Base-by-base conservation (phyloP, 2,113 vertebrate genomes). In the Percopsis transmontana region DNA sequence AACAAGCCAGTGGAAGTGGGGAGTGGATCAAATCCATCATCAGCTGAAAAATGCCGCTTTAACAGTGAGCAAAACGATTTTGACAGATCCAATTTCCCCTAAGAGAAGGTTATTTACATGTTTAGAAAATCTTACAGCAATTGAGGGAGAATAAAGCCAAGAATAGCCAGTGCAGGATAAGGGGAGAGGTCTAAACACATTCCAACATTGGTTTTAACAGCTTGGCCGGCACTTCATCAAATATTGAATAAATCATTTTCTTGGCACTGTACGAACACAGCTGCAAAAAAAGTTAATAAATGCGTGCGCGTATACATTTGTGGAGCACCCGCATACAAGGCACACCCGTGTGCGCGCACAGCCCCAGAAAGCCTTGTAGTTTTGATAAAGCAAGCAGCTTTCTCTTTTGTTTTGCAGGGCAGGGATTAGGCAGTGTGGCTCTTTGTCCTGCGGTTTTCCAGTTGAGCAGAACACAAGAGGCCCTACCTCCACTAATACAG, bases 401-500 rank as follows among this genome's bases (percentile, higher is more conserved):
- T 87, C 82, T 74, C 87, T 90, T 88, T 91, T 90, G 87, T 89
- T 89, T 88, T 80, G 85, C 76, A 76, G 85, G 87, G 87, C 81
- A 84, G 84, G 89, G 88, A 91, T 89, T 91, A 90, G 86, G 82
- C 83, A 85, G 84, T 67, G 77, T 81, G 23, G 76, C 80, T 82
- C 89, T 91, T 91, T 91, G 88, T 90, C 85, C 84, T 81, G 80
- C 61, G 52, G 9, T 85, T 91, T 91, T 91, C 89, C 89, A 90
- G 89, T 89, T 85, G 89, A 90, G 86, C 87, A 90, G 87, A 88
- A 88, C 87, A 91, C 82, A 88, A 89, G 87, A 89, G 88, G 81
- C 82, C 87, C 87, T 85, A 88, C 89, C 88, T 89, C 85, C 79
- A 83, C 84, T 89, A 85, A 88, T 87, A 91, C 88, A 91, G 84